Evolutionary conservation across 2,888 invertebrate genomes (phyloP), one percentile per base, ranked within the genome.

Genomic region (Pristionchus mayeri): DNA sequence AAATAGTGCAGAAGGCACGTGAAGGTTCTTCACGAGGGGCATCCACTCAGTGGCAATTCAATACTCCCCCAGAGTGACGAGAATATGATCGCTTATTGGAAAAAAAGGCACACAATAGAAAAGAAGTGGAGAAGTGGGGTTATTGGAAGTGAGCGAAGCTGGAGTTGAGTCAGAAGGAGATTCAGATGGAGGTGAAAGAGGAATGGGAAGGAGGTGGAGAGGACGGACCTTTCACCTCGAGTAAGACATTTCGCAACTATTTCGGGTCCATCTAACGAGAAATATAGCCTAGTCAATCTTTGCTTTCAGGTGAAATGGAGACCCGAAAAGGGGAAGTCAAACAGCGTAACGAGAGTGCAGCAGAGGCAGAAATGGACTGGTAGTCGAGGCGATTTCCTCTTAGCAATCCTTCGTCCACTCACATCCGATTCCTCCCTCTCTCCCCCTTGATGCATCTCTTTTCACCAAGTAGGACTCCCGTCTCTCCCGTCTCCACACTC

Each of bases 361-460:
- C 63, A 34, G 21, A 30, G 6, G 44, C 44, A 44, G 44, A 63
- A 63, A 63, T 63, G 63, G 63, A 34, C 63, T 63, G 63, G 37
- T 63, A 34, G 63, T 63, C 63, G 24, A 27, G 63, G 34, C 34
- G 63, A 63, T 63, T 63, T 63, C 63, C 18, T n/a, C 44, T 44
- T 30, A 60, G 60, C 34, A 63, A 63, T 30, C 13, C 63, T 63
- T 9, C 6, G 44, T 44, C 63, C 57, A 34, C 21, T 63, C 63
- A 16, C 63, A 27, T 11, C 13, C 16, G 11, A 24, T 34, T 37
- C 21, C 63, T n/a, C 9, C 16, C 60, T 27, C 63, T 63, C 63
- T 63, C 63, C 34, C 57, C 34, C 63, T 63, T 63, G 63, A 63
- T 63, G 63, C 63, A 63, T 63, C 63, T 30, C 63, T 63, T 34